These are phyloP conservation scores for Tenthredo scrophulariae DNA, from an alignment of 2,888 invertebrate genomes.

Conservation along the genomic window DNA sequence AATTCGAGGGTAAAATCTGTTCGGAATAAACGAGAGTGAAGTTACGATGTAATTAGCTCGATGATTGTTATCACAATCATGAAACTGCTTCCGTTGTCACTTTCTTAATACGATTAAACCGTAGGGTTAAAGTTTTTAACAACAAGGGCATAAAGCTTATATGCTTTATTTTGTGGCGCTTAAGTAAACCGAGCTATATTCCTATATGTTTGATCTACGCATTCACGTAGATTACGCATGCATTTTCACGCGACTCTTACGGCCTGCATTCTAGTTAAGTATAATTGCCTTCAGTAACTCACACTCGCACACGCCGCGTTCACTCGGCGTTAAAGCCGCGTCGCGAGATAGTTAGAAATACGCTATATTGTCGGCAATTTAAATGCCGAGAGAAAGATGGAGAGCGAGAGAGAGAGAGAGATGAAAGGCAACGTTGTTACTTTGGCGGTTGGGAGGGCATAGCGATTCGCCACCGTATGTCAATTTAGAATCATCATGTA, in stretches of 20 bases:
- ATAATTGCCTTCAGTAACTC: slow-evolving; percentile 47
- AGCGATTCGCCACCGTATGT: slow-evolving; percentile 26
- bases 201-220: slow-evolving; percentile 39
- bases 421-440: slow-evolving; percentile 40
- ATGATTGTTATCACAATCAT: not conserved
- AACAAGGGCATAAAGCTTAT: not conserved
- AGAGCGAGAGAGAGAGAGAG: not conserved
- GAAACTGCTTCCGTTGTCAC: not conserved
- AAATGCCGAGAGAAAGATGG: slow-evolving; percentile 29
- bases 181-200: slow-evolving; percentile 9
- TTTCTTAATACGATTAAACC: slow-evolving; percentile 29
- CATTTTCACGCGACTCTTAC: slow-evolving; percentile 28
- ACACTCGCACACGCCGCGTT: slow-evolving; percentile 1
- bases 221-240: slow-evolving; percentile 49
- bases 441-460: slow-evolving; percentile 18
- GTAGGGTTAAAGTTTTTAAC: slow-evolving; percentile 37
- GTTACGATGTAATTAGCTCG: not conserved
- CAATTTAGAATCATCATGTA: slow-evolving; percentile 40
- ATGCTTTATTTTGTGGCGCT: not conserved
- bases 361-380: slow-evolving; percentile 46
- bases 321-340: not conserved
- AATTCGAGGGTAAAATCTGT: not conserved
- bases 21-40: not conserved
- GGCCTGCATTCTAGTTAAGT: slow-evolving; percentile 47
- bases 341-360: slow-evolving; percentile 42